Conservation (phyloP, 1,140 invertebrate genomes). For the Leguminivora glycinivorella region DNA sequence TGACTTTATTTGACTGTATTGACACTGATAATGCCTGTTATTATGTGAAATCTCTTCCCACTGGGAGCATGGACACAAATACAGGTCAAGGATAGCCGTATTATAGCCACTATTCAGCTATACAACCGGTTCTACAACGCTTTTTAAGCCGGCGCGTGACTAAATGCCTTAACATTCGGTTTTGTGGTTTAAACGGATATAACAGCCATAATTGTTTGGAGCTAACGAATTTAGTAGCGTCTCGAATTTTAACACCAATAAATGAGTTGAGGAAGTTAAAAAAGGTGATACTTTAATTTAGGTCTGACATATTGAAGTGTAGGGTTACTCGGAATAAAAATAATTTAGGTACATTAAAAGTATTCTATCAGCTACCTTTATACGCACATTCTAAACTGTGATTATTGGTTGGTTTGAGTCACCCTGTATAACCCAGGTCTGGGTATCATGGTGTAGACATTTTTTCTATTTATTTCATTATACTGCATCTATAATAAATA, state of each 20-base stretch:
- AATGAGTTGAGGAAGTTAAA: neutral
- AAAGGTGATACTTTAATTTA: constrained; percentile 5
- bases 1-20: neutral
- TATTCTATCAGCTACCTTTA: too few species aligned
- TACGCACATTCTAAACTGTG: too few species aligned
- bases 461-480: neutral
- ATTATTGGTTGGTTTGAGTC: too few species aligned
- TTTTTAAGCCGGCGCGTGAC: constrained; percentile 25
- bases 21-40: constrained; percentile 4
- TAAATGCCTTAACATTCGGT: constrained; percentile 18
- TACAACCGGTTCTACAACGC: constrained; percentile 55
- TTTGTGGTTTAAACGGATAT: constrained; percentile 11
- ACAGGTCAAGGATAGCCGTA: constrained; percentile 62
- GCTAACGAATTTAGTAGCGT: constrained; percentile 9
- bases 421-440: too few species aligned
- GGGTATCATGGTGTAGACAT: too few species aligned
- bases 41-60: constrained; percentile 22
- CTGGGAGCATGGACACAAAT: constrained; percentile 31
- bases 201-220: constrained; percentile 18
- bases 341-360: too few species aligned
- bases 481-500: neutral
- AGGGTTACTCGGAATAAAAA: neutral
- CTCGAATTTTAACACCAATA: constrained; percentile 7
- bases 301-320: neutral
- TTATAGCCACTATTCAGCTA: constrained; percentile 43